A percentile compares a stretch with the other conserved stretches of the same genome.
phyloP scores from a whole-genome alignment of 1,140 invertebrate genomes.

The Aphis craccivora region DNA sequence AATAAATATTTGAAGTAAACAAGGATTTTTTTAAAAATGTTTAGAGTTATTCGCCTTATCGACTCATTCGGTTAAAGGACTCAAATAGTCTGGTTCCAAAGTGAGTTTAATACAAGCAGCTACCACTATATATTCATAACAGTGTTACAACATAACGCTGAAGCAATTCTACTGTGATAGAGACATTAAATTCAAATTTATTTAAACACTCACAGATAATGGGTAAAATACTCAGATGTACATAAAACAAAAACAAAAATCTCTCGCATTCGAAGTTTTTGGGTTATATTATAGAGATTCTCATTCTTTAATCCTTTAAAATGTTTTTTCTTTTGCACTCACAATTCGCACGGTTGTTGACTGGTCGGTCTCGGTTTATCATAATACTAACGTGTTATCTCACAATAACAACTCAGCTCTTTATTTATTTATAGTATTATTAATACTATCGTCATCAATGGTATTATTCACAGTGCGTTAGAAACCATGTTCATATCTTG shows the following conservation, averaged over 20 bases:
- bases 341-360: not conserved
- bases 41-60: too few species aligned
- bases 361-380: not conserved
- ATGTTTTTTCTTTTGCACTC: not conserved
- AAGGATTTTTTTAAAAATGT: too few species aligned
- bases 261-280: not conserved
- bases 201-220: not conserved
- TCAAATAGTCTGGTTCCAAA: too few species aligned
- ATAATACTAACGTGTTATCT: not conserved
- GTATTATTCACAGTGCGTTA: not conserved
- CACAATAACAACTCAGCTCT: not conserved
- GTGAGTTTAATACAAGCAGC: too few species aligned
- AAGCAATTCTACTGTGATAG: not conserved
- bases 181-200: not conserved
- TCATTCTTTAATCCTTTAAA: not conserved
- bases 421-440: not conserved
- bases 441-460: not conserved
- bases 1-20: too few species aligned
- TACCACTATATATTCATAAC: too few species aligned
- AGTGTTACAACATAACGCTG: not conserved
- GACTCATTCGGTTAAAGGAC: too few species aligned
- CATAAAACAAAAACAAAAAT: not conserved
- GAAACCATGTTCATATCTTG: not conserved
- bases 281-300: not conserved
- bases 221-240: not conserved